A percentile compares a stretch with the other conserved stretches of the same genome.
These are phyloP conservation scores for Acanthiza pusilla DNA, from an alignment of 2,797 vertebrate genomes.

Conservation along the genomic window DNA sequence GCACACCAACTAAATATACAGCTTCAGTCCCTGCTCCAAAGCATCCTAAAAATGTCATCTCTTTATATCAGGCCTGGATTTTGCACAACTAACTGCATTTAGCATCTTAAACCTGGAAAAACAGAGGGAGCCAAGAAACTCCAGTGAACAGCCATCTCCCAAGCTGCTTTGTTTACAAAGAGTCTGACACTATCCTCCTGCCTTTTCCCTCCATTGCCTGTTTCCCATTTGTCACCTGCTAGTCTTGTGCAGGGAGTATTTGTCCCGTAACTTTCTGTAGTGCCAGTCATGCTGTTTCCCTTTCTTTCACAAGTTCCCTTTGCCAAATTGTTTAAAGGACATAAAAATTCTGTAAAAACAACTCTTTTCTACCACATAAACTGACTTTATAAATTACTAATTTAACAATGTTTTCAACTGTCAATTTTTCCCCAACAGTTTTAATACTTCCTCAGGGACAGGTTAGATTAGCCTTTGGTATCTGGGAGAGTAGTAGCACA, in stretches of 20 bases:
- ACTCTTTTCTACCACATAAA: neutral
- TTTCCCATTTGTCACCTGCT: neutral
- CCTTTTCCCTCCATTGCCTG: neutral
- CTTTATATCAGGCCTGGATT: neutral
- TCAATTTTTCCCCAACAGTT: neutral
- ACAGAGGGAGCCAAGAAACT: neutral
- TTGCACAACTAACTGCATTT: neutral
- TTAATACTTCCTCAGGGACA: neutral
- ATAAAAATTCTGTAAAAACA: neutral
- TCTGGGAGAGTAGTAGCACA: neutral
- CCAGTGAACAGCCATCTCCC: neutral
- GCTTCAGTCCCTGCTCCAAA: neutral
- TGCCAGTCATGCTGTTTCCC: neutral
- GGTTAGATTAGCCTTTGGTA: neutral
- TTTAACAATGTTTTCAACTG: neutral
- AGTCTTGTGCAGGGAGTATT: neutral
- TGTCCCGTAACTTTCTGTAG: neutral
- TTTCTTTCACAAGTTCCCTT: neutral
- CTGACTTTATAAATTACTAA: neutral
- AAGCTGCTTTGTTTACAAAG: neutral
- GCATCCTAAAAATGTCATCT: neutral
- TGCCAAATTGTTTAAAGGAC: neutral
- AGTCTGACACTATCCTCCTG: neutral
- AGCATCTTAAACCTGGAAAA: neutral
- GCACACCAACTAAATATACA: slow-evolving; percentile 33